A percentile compares a stretch with the other conserved stretches of the same genome.
phyloP scores from a whole-genome alignment of 2,113 vertebrate species.

The Hippocampus barbouri region DNA sequence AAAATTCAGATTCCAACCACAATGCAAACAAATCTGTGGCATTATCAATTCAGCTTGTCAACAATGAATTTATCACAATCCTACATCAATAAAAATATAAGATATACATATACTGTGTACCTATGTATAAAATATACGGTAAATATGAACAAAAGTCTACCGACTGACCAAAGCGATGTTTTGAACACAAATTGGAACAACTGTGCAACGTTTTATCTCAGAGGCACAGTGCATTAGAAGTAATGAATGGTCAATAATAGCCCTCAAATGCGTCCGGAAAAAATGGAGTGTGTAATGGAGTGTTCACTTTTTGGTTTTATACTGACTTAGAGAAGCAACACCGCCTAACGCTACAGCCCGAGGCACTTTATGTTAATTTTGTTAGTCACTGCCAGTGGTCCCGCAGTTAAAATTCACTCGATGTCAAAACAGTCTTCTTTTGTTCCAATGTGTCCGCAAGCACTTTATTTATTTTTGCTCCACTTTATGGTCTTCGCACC shows the following conservation, averaged over 20 bases:
- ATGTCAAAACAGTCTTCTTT: not conserved
- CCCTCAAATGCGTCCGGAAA: not conserved
- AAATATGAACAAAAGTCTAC: no score
- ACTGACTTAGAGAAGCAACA: not conserved
- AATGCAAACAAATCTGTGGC: no score
- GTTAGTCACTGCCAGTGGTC: not conserved
- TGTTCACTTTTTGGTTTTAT: not conserved
- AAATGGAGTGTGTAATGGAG: not conserved
- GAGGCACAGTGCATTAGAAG: not conserved
- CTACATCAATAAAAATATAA: no score
- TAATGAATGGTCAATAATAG: not conserved
- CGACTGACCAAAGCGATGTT: no score
- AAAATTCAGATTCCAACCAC: no score
- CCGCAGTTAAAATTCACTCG: not conserved
- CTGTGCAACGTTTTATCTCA: not conserved
- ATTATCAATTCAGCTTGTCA: no score
- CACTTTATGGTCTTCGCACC: conserved; percentile 1
- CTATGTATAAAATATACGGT: no score
- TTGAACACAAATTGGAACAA: not conserved
- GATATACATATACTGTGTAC: no score
- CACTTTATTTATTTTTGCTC: conserved; percentile 1
- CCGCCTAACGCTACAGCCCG: no score
- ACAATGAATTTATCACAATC: no score
- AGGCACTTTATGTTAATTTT: not conserved
- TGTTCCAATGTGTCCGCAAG: not conserved